Conservation (phyloP, 2,888 invertebrate genomes). For the Heterodera filipjevi region DNA sequence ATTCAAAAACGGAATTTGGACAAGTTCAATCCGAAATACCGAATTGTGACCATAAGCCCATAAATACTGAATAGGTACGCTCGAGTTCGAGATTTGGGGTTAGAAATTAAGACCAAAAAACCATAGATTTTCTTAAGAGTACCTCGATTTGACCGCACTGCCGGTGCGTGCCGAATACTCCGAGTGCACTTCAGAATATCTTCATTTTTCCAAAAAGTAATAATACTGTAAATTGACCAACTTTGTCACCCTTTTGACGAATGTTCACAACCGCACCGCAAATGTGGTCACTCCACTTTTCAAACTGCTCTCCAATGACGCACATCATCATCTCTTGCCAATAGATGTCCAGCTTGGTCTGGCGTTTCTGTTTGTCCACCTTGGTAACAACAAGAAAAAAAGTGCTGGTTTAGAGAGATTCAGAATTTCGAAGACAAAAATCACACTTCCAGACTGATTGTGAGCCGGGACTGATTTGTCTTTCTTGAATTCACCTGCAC, state of each 20-base stretch:
- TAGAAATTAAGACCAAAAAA: no score
- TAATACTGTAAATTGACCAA: constrained; percentile 19
- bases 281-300: constrained; percentile 79
- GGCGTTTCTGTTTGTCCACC: constrained; percentile 62
- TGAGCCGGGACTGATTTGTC: background rate
- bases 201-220: background rate
- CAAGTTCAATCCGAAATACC: no score
- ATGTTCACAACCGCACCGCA: constrained; percentile 96
- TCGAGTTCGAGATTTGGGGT: no score
- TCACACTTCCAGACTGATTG: background rate
- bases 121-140: no score
- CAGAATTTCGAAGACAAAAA: no score
- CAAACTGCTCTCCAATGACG: constrained; percentile 94
- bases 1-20: background rate
- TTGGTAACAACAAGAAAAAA: background rate
- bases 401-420: no score
- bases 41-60: no score
- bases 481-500: constrained; percentile 75
- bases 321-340: constrained; percentile 67
- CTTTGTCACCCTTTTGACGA: constrained; percentile 88
- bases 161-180: constrained; percentile 60
- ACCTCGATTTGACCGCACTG: constrained; percentile 60
- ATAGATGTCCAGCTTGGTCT: constrained; percentile 59
- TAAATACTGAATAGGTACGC: no score
- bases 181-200: constrained; percentile 60